Conservation (phyloP, 2,113 vertebrate species). For the Prinia subflava region DNA sequence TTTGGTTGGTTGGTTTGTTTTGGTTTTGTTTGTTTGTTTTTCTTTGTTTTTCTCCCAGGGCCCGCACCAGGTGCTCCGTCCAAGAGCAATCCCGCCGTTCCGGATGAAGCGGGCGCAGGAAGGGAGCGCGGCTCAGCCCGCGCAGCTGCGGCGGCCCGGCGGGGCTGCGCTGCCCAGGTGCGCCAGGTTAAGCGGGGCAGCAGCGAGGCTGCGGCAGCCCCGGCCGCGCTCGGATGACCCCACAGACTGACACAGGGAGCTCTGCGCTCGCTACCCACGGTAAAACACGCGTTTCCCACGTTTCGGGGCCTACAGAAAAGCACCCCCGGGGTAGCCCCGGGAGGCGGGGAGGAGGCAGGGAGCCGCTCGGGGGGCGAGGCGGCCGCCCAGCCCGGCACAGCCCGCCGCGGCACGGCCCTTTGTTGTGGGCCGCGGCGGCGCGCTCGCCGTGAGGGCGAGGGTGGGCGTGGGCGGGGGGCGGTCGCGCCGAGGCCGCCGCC, state of each 20-base stretch:
- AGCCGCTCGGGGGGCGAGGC: fast-evolving
- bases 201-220: fast-evolving
- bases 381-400: fast-evolving
- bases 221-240: fast-evolving
- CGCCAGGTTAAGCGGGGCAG: fast-evolving
- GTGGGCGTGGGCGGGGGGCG: background rate
- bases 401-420: background rate
- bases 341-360: fast-evolving
- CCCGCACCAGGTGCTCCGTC: fast-evolving
- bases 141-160: no score
- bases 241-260: fast-evolving
- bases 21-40: no score
- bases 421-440: conserved; percentile 24
- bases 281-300: fast-evolving
- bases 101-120: fast-evolving
- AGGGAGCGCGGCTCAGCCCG: fast-evolving
- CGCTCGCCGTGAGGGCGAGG: background rate
- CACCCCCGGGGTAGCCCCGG: no score
- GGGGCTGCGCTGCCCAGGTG: background rate
- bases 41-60: background rate
- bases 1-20: no score
- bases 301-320: no score
- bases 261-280: fast-evolving
- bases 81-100: background rate
- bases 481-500: background rate